Conservation (phyloP, 1,140 invertebrate species). For the Procambarus virginalis region DNA sequence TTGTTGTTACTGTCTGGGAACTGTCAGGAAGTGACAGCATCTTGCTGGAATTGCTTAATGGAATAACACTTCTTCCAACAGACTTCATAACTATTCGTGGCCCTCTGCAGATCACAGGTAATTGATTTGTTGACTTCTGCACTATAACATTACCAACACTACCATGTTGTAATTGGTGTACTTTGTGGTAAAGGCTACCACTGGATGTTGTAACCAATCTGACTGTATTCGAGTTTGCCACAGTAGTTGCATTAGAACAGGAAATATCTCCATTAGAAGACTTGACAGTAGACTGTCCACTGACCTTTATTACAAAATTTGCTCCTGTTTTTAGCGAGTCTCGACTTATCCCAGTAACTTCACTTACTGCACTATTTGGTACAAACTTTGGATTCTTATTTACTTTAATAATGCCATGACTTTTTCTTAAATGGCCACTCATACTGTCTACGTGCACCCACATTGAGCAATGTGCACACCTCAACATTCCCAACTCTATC, state of each 20-base stretch:
- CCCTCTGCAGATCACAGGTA: conserved; percentile 20
- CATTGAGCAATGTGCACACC: conserved; percentile 33
- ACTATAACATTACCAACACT: conserved; percentile 29
- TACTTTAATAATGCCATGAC: conserved; percentile 54
- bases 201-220: conserved; percentile 37
- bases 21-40: not conserved
- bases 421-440: conserved; percentile 36
- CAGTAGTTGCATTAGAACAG: not conserved
- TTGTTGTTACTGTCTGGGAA: not conserved
- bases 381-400: conserved; percentile 19
- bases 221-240: conserved; percentile 7
- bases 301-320: conserved; percentile 57
- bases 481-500: conserved; percentile 47
- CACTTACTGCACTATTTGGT: not conserved
- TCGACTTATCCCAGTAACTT: not conserved
- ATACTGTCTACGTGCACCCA: conserved; percentile 50
- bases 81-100: conserved; percentile 45
- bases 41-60: conserved; percentile 1
- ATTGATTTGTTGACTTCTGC: not conserved
- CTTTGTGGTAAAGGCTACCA: conserved; percentile 42
- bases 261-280: conserved; percentile 1
- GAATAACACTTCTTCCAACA: not conserved
- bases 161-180: conserved; percentile 20
- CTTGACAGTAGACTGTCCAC: conserved; percentile 23
- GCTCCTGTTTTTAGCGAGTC: conserved; percentile 5